phyloP scores from a whole-genome alignment of 2,888 invertebrate genomes.

The Ctenicera cuprea region DNA sequence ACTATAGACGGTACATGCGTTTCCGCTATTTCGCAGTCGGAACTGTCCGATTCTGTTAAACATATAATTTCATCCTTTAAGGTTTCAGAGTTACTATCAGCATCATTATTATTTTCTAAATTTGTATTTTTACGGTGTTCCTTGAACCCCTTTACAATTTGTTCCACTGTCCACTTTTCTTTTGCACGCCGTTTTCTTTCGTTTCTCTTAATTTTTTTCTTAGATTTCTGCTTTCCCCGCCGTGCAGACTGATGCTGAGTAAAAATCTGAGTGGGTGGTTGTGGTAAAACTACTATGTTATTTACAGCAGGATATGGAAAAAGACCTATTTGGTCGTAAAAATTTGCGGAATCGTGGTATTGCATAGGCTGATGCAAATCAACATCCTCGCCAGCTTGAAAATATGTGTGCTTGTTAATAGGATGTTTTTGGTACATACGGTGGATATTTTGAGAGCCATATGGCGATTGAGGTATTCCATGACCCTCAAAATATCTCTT shows the following conservation, averaged over 20 bases:
- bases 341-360: neutral
- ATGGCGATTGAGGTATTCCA: neutral
- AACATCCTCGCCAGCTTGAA: neutral
- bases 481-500: neutral
- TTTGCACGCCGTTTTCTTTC: neutral
- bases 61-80: slow-evolving; percentile 3
- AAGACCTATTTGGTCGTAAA: neutral
- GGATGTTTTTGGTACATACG: neutral
- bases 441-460: neutral
- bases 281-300: slow-evolving; percentile 34
- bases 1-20: neutral
- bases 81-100: neutral
- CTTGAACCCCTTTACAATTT: neutral
- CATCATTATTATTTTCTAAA: neutral
- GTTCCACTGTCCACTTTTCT: neutral
- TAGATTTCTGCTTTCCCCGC: no score
- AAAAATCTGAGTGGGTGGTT: slow-evolving; percentile 24
- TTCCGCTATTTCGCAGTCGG: slow-evolving; percentile 11
- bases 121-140: neutral
- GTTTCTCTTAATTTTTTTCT: neutral
- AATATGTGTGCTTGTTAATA: neutral
- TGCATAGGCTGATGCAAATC: no score
- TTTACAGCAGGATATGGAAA: slow-evolving; percentile 19
- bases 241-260: neutral
- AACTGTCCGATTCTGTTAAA: slow-evolving; percentile 6